These are phyloP conservation scores for Danio albolineatus DNA, from an alignment of 2,797 vertebrate species.

Conservation along the genomic window DNA sequence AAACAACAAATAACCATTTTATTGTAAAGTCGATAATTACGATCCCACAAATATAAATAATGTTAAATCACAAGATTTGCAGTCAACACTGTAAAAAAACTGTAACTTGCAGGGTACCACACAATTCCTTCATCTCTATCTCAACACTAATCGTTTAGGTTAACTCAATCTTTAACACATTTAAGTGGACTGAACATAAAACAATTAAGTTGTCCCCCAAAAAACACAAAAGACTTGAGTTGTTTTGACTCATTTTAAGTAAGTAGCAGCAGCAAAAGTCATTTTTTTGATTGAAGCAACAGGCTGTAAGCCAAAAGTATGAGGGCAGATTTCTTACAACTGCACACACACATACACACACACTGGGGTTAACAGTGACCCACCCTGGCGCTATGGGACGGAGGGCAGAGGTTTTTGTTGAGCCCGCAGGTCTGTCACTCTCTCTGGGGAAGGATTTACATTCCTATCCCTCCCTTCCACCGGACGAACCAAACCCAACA, in stretches of 20 bases:
- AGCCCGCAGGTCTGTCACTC: conserved; percentile 27
- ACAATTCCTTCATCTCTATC: too few relatives aligned
- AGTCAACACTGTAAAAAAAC: too few relatives aligned
- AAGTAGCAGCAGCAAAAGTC: too few relatives aligned
- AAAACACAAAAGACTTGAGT: too few relatives aligned
- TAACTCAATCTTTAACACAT: too few relatives aligned
- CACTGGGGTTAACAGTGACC: conserved; percentile 42
- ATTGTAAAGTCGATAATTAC: background rate
- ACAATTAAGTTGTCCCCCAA: too few relatives aligned
- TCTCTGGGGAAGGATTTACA: conserved; percentile 55
- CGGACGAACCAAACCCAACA: conserved; percentile 38
- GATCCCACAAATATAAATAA: background rate
- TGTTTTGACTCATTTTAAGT: too few relatives aligned
- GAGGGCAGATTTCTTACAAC: background rate
- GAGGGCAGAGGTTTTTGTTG: conserved; percentile 43
- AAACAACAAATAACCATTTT: background rate
- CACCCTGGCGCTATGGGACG: conserved; percentile 48
- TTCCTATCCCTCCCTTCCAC: conserved; percentile 57
- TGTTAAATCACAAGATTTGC: background rate
- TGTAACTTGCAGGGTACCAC: too few relatives aligned
- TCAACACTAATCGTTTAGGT: too few relatives aligned
- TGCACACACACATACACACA: background rate
- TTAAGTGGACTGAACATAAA: too few relatives aligned
- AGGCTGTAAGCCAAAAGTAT: background rate
- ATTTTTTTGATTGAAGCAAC: too few relatives aligned